These are phyloP conservation scores for Deladenus siricidicola DNA, from an alignment of 2,888 invertebrate genomes.

Conservation along the genomic window DNA sequence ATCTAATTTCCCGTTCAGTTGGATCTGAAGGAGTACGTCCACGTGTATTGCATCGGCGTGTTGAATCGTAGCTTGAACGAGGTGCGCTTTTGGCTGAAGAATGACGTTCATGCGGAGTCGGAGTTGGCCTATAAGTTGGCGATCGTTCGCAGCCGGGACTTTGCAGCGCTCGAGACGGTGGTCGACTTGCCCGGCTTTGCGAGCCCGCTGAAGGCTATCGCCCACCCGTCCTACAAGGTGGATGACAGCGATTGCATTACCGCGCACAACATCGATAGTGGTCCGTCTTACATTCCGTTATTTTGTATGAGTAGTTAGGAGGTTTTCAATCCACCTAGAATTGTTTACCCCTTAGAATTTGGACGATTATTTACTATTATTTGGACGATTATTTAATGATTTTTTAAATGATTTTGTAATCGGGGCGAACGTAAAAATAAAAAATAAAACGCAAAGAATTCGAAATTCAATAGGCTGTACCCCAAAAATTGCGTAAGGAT, in stretches of 20 bases:
- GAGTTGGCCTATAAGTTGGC: neutral
- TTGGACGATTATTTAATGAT: too few species aligned
- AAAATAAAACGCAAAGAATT: too few species aligned
- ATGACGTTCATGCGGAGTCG: neutral
- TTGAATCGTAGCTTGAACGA: too few species aligned
- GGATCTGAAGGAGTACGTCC: neutral
- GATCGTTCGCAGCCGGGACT: neutral
- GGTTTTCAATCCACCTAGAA: too few species aligned
- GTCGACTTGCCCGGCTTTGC: constrained; percentile 1
- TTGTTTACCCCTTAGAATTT: too few species aligned
- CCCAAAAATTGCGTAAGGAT: too few species aligned
- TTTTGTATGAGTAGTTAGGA: too few species aligned
- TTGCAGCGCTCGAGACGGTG: neutral
- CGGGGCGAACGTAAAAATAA: too few species aligned
- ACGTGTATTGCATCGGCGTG: neutral
- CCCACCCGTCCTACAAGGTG: neutral
- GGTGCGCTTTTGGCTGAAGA: neutral
- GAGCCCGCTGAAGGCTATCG: neutral
- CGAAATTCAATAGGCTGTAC: too few species aligned
- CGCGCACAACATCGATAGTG: constrained; percentile 2
- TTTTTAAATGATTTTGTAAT: too few species aligned
- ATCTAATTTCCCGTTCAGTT: neutral
- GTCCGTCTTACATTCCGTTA: too few species aligned
- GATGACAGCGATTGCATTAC: constrained; percentile 6
- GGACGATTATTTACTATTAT: too few species aligned